Evolutionary conservation across 2,888 invertebrate genomes (phyloP).

Genomic region (Eumerus sabulonum): DNA sequence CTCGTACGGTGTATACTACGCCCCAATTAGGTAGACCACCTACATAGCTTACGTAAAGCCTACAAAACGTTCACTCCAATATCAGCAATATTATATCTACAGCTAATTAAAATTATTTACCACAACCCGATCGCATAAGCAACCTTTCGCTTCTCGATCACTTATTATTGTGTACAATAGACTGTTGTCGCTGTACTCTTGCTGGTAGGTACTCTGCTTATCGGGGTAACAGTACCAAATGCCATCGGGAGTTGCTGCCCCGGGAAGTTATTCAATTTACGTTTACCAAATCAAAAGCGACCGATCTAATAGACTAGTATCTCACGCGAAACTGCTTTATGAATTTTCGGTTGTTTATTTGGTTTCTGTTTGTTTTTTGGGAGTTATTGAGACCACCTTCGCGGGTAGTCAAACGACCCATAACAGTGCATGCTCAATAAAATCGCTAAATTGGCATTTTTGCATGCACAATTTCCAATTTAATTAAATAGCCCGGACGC

Average conservation of each 20-base stretch:
- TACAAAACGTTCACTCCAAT: slow-evolving; percentile 32
- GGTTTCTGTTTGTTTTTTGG: not conserved
- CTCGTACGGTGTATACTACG: not conserved
- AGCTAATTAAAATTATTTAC: slow-evolving; percentile 66
- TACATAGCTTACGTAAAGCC: slow-evolving; percentile 12
- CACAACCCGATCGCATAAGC: slow-evolving; percentile 26
- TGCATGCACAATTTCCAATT: slow-evolving; percentile 62
- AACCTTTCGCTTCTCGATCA: slow-evolving; percentile 49
- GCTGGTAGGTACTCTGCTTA: slow-evolving; percentile 6
- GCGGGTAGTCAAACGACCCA: slow-evolving; percentile 16
- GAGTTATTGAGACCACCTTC: slow-evolving; percentile 47
- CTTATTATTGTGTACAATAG: slow-evolving; percentile 3
- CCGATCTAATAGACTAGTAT: slow-evolving; percentile 63
- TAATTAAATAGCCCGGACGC: slow-evolving; percentile 45
- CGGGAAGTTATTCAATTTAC: slow-evolving; percentile 66
- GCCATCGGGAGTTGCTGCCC: slow-evolving; percentile 49
- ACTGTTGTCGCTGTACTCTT: not conserved
- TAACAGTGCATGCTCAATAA: slow-evolving; percentile 49
- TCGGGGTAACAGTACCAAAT: not conserved
- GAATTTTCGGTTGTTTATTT: slow-evolving; percentile 32
- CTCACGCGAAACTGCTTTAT: slow-evolving; percentile 65
- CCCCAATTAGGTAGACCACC: slow-evolving; percentile 45
- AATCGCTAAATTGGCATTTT: slow-evolving; percentile 64
- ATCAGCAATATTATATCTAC: slow-evolving; percentile 42
- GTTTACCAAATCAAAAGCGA: slow-evolving; percentile 55